These are phyloP conservation scores for Pristionchus arcanus DNA, from an alignment of 2,888 invertebrate species.

Conservation along the genomic window DNA sequence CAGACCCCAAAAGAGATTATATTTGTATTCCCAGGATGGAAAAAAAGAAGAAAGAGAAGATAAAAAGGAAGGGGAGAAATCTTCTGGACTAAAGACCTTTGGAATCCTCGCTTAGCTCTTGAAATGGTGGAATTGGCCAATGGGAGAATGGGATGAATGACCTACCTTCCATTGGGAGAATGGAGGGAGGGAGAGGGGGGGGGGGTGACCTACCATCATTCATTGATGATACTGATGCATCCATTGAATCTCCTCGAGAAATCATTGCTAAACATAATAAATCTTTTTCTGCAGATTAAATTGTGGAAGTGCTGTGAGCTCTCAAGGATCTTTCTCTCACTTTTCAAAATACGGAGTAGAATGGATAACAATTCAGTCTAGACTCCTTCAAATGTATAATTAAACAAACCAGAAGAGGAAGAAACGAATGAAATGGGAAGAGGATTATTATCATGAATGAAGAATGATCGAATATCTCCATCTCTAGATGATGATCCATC, in stretches of 20 bases:
- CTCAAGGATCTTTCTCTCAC: not conserved
- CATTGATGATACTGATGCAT: constrained; percentile 34
- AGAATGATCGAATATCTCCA: constrained; percentile 22
- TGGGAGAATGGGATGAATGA: not conserved
- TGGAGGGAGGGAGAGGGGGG: not conserved
- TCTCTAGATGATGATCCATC: not conserved
- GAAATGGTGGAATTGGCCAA: not conserved
- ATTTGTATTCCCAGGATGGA: constrained; percentile 1
- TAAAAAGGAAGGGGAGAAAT: constrained; percentile 10
- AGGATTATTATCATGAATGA: constrained; percentile 47
- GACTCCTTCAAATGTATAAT: not conserved
- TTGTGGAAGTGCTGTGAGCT: not conserved
- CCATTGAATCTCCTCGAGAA: constrained; percentile 30
- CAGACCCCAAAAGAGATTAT: constrained; percentile 29
- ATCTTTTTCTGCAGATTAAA: not conserved
- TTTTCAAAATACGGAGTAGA: not conserved
- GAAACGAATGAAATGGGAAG: constrained; percentile 48
- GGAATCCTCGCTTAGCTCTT: constrained; percentile 1
- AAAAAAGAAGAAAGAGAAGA: constrained; percentile 26
- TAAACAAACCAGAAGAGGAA: constrained; percentile 19
- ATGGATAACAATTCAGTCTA: not conserved
- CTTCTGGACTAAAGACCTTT: constrained; percentile 16
- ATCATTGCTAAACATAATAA: not conserved
- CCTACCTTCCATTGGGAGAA: not conserved
- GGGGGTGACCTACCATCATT: constrained; percentile 40